Conservation (phyloP, 2,797 vertebrate genomes). For the Amblyopsis hoosieri region DNA sequence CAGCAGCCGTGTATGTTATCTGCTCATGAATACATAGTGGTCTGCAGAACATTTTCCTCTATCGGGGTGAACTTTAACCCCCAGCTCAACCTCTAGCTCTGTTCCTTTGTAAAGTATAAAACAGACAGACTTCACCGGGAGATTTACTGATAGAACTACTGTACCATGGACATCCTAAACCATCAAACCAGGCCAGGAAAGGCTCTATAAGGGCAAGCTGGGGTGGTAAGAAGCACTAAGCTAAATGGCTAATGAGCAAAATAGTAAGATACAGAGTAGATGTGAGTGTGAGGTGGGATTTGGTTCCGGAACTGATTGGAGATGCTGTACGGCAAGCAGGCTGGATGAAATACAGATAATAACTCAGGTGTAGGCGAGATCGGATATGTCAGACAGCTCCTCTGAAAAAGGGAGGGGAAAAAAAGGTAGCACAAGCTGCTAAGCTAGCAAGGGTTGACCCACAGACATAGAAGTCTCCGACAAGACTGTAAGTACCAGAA, state of each 20-base stretch:
- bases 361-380: too few relatives aligned
- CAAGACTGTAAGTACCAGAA: not conserved
- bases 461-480: not conserved
- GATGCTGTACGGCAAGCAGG: too few relatives aligned
- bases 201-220: slow-evolving; percentile 8
- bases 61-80: slow-evolving; percentile 15
- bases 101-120: slow-evolving; percentile 8
- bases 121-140: slow-evolving; percentile 9
- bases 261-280: not conserved
- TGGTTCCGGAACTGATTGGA: too few relatives aligned
- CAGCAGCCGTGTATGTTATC: not conserved
- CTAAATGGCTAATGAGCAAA: not conserved
- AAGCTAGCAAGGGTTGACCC: not conserved
- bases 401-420: not conserved
- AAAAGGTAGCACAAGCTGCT: not conserved
- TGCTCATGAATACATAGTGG: slow-evolving; percentile 21
- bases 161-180: slow-evolving; percentile 18
- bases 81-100: not conserved
- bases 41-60: slow-evolving; percentile 4
- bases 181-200: not conserved
- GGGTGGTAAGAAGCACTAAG: not conserved
- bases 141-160: slow-evolving; percentile 16
- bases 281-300: too few relatives aligned
- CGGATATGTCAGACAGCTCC: too few relatives aligned
- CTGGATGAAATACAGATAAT: too few relatives aligned